Evolutionary conservation across 1,140 invertebrate genomes (phyloP).

Genomic region (Ladona fulva): DNA sequence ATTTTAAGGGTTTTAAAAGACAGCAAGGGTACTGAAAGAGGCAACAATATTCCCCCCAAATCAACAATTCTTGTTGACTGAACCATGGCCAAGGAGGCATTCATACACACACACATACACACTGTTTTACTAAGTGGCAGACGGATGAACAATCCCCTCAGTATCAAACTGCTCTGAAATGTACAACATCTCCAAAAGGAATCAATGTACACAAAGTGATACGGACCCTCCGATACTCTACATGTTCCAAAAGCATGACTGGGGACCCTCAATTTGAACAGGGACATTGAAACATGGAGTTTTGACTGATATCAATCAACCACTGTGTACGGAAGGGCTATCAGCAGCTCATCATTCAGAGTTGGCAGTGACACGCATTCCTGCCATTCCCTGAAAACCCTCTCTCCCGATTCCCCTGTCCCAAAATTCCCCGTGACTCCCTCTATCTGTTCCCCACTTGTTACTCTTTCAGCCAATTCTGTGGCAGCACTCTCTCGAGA

Average conservation of each 20-base stretch:
- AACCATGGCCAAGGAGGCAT: neutral
- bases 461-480: slow-evolving; percentile 34
- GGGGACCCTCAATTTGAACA: neutral
- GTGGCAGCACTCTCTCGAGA: slow-evolving; percentile 27
- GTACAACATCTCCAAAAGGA: too few species aligned
- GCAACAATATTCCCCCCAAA: neutral
- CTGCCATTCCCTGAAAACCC: slow-evolving; percentile 71
- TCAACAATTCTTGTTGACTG: neutral
- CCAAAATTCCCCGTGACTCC: slow-evolving; percentile 27
- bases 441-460: slow-evolving; percentile 31
- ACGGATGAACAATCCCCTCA: neutral
- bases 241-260: neutral
- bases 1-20: neutral
- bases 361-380: slow-evolving; percentile 60
- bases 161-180: too few species aligned
- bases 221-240: neutral
- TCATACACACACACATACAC: neutral
- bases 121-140: neutral
- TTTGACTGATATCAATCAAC: slow-evolving; percentile 53
- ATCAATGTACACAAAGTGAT: too few species aligned
- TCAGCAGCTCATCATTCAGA: slow-evolving; percentile 60
- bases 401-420: slow-evolving; percentile 28
- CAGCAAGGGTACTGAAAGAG: neutral
- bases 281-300: neutral
- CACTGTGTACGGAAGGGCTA: slow-evolving; percentile 87